phyloP scores from a whole-genome alignment of 2,797 vertebrate genomes.

The Antrozous pallidus region DNA sequence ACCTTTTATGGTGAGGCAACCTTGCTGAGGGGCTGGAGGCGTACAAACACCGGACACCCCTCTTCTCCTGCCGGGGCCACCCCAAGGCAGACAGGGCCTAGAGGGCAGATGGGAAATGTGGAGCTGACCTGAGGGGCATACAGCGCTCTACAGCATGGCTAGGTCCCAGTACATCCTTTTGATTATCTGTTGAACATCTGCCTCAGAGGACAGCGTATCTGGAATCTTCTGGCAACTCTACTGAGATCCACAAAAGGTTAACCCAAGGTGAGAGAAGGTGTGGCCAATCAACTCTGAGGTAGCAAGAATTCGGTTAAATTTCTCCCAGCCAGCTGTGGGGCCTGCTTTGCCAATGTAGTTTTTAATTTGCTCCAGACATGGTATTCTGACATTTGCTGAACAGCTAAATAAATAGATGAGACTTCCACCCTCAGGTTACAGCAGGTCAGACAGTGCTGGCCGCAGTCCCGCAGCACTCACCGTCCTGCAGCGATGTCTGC shows the following conservation, averaged over 20 bases:
- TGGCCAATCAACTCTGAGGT: slow-evolving; percentile 57
- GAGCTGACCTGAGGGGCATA: neutral
- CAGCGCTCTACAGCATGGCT: neutral
- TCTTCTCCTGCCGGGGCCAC: neutral
- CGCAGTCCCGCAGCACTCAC: slow-evolving; percentile 68
- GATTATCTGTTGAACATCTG: neutral
- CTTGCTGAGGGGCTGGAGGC: neutral
- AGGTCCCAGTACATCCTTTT: neutral
- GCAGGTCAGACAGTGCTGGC: slow-evolving; percentile 55
- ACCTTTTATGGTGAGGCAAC: neutral
- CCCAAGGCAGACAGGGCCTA: neutral
- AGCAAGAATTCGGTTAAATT: slow-evolving; percentile 68
- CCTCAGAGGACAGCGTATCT: neutral
- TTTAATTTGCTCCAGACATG: slow-evolving; percentile 75
- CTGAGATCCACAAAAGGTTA: neutral
- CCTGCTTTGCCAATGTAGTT: slow-evolving; percentile 52
- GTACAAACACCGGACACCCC: neutral
- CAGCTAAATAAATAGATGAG: slow-evolving; percentile 66
- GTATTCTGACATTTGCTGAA: slow-evolving; percentile 70
- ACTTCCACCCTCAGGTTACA: slow-evolving; percentile 68
- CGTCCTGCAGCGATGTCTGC: slow-evolving; percentile 39
- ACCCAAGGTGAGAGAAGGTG: neutral
- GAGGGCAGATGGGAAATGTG: neutral
- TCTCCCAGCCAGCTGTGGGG: slow-evolving; percentile 36
- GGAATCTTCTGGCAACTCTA: neutral